A percentile compares a stretch with the other conserved stretches of the same genome.
These are phyloP conservation scores for Teleiodes luculella DNA, from an alignment of 2,888 invertebrate species.

Conservation along the genomic window DNA sequence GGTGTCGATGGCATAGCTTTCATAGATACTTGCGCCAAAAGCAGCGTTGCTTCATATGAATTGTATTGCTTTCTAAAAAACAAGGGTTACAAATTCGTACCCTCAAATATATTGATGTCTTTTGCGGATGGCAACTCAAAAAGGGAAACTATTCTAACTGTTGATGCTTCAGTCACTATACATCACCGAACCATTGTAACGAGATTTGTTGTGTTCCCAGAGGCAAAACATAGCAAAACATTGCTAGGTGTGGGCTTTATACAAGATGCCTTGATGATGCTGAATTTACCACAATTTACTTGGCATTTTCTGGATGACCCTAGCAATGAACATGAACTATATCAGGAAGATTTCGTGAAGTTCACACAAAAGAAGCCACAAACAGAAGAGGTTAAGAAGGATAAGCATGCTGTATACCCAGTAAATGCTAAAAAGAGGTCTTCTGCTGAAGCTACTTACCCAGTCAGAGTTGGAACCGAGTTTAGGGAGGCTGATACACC, in stretches of 20 bases:
- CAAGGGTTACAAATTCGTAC: constrained; percentile 3
- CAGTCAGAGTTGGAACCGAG: neutral
- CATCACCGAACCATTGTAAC: neutral
- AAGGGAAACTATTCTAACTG: neutral
- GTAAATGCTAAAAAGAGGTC: neutral
- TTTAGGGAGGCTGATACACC: neutral
- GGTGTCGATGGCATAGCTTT: constrained; percentile 8
- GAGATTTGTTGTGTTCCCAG: constrained; percentile 23
- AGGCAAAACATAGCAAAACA: constrained; percentile 22
- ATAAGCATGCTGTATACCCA: neutral
- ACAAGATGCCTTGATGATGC: constrained; percentile 28
- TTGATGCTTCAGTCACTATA: neutral
- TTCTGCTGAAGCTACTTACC: neutral
- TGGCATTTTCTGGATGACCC: constrained; percentile 17
- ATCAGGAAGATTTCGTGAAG: neutral
- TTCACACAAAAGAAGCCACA: neutral
- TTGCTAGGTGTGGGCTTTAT: constrained; percentile 29
- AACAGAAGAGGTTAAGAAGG: neutral
- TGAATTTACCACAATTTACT: constrained; percentile 29
- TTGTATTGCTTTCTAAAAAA: constrained; percentile 5
- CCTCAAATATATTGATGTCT: neutral
- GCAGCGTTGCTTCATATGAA: constrained; percentile 14
- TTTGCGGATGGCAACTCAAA: constrained; percentile 13
- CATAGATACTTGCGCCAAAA: constrained; percentile 18
- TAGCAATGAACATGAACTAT: constrained; percentile 23